These are phyloP conservation scores for Achlya flavicornis DNA, from an alignment of 2,888 invertebrate genomes.

Conservation along the genomic window DNA sequence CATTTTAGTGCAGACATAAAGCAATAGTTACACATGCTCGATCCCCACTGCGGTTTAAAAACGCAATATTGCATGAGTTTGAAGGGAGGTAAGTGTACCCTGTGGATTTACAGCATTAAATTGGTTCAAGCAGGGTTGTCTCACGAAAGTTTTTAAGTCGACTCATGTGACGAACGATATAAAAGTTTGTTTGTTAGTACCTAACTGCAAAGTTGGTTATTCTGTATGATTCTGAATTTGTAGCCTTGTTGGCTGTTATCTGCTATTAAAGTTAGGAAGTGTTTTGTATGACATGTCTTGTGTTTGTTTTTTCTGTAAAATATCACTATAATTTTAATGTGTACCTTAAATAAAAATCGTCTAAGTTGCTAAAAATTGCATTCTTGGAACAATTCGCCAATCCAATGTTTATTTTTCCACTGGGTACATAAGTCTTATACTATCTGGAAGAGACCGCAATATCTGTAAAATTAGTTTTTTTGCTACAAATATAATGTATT, in stretches of 20 bases:
- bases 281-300: no score
- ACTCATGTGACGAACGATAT: conserved; percentile 52
- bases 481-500: no score
- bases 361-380: no score
- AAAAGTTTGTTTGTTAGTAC: conserved; percentile 45
- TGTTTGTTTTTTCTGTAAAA: neutral
- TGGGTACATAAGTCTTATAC: no score
- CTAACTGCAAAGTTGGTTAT: conserved; percentile 45
- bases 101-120: conserved; percentile 80
- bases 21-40: conserved; percentile 45
- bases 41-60: conserved; percentile 71
- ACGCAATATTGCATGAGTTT: conserved; percentile 81
- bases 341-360: neutral
- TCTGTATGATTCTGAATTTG: conserved; percentile 39
- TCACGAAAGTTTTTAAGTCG: conserved; percentile 52
- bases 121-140: conserved; percentile 75
- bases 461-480: no score
- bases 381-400: no score
- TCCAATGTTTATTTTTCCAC: no score
- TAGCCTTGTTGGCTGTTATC: conserved; percentile 10
- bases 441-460: no score
- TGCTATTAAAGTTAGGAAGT: neutral
- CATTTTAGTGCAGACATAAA: conserved; percentile 63
- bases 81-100: conserved; percentile 79
- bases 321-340: neutral